phyloP scores from a whole-genome alignment of 2,888 invertebrate genomes.

The Copidosoma aretas region DNA sequence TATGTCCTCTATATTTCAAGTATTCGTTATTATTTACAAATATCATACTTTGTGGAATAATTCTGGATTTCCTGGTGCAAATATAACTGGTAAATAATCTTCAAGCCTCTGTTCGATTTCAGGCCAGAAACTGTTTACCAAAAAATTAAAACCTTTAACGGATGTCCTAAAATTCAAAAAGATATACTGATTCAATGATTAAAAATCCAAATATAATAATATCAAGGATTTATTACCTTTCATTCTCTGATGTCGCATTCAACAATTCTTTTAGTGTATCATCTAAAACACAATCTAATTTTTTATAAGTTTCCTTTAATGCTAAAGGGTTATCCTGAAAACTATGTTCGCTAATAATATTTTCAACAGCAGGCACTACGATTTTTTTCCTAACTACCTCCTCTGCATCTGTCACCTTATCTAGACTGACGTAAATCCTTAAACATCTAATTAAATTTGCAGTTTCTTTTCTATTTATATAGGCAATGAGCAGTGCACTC shows the following conservation, averaged over 20 bases:
- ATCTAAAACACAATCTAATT: slow-evolving; percentile 76
- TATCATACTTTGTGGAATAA: slow-evolving; percentile 73
- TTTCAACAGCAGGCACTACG: slow-evolving; percentile 72
- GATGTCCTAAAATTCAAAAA: slow-evolving; percentile 61
- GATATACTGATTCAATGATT: background rate
- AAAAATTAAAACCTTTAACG: slow-evolving; percentile 74
- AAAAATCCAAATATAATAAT: background rate
- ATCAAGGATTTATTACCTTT: slow-evolving; percentile 49
- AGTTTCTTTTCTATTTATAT: slow-evolving; percentile 65
- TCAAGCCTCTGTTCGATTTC: slow-evolving; percentile 83
- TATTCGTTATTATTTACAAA: too few relatives aligned
- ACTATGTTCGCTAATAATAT: slow-evolving; percentile 74
- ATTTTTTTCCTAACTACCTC: slow-evolving; percentile 73
- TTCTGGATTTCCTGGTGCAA: slow-evolving; percentile 91
- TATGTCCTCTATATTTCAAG: too few relatives aligned
- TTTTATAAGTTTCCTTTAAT: slow-evolving; percentile 74
- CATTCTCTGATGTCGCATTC: slow-evolving; percentile 55
- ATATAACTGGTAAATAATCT: slow-evolving; percentile 82
- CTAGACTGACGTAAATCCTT: slow-evolving; percentile 70
- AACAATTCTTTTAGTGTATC: slow-evolving; percentile 67
- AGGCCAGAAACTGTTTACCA: slow-evolving; percentile 87
- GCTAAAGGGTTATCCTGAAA: slow-evolving; percentile 71
- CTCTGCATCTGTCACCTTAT: slow-evolving; percentile 76
- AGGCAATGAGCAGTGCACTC: slow-evolving; percentile 60
- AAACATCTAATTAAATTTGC: slow-evolving; percentile 64